Conservation (phyloP, 2,888 invertebrate genomes). For the Allacma fusca region DNA sequence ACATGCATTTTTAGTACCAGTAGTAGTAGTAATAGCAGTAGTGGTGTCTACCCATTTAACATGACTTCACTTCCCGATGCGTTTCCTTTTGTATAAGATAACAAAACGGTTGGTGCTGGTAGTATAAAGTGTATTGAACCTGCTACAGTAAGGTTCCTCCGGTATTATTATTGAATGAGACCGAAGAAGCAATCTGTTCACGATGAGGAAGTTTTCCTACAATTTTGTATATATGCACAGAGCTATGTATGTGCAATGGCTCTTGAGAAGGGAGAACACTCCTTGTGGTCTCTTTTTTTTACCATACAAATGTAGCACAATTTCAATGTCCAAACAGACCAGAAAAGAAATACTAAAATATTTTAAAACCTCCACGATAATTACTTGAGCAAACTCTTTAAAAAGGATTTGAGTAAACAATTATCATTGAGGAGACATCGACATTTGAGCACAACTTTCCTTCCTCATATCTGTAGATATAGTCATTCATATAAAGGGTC, state of each 20-base stretch:
- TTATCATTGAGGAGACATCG: background rate
- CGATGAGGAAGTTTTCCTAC: background rate
- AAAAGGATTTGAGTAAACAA: background rate
- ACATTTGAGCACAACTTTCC: background rate
- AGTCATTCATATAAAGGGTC: too few relatives aligned
- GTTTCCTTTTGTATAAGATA: slow-evolving; percentile 1
- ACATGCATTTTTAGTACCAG: too few relatives aligned
- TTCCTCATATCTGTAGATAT: too few relatives aligned
- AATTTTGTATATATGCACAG: background rate
- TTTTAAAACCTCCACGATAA: background rate
- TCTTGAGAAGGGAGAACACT: too few relatives aligned
- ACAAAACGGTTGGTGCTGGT: background rate
- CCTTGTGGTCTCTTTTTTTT: background rate
- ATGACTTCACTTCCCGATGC: background rate
- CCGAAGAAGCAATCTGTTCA: background rate
- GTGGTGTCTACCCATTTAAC: too few relatives aligned
- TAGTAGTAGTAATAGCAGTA: too few relatives aligned
- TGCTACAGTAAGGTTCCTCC: background rate
- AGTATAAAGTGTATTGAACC: slow-evolving; percentile 7
- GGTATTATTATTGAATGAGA: slow-evolving; percentile 5
- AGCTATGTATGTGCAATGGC: background rate
- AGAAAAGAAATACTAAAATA: background rate
- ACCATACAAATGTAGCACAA: background rate
- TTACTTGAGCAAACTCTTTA: background rate
- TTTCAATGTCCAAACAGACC: background rate